These are phyloP conservation scores for Halictus rubicundus DNA, from an alignment of 1,140 invertebrate species.

Conservation along the genomic window DNA sequence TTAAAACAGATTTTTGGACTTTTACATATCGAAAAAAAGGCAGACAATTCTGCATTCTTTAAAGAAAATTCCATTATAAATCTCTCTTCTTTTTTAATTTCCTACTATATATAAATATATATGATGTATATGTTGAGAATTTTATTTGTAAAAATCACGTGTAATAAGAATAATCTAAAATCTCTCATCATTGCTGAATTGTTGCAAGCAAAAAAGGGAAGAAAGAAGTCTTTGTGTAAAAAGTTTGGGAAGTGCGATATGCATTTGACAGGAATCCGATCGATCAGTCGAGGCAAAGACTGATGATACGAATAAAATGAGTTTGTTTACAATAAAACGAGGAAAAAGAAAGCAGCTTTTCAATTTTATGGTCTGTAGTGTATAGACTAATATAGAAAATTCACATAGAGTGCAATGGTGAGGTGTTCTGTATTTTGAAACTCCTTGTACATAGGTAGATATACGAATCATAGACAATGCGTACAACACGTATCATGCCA, in stretches of 20 bases:
- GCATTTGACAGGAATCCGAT: neutral
- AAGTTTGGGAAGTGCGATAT: neutral
- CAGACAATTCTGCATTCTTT: constrained; percentile 34
- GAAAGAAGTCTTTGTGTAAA: neutral
- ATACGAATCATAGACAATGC: constrained; percentile 32
- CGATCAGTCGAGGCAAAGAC: constrained; percentile 12
- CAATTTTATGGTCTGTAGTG: neutral
- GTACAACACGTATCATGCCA: constrained; percentile 28
- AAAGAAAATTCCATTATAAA: constrained; percentile 10
- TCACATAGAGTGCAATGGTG: constrained; percentile 36
- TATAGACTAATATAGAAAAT: neutral
- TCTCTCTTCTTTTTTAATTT: neutral
- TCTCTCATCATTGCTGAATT: constrained; percentile 47
- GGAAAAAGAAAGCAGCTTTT: neutral
- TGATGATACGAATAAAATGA: constrained; percentile 21
- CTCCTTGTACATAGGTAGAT: constrained; percentile 38
- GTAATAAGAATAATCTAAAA: constrained; percentile 25
- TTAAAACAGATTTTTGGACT: constrained; percentile 53
- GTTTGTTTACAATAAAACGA: constrained; percentile 11
- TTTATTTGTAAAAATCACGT: constrained; percentile 33
- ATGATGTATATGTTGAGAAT: constrained; percentile 20
- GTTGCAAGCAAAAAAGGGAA: constrained; percentile 6
- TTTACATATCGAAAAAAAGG: constrained; percentile 68
- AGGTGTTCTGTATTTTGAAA: constrained; percentile 36
- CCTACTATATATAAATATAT: constrained; percentile 14